A percentile compares a stretch with the other conserved stretches of the same genome.
phyloP scores from a whole-genome alignment of 2,113 vertebrate species.

The Myanophis thanlyinensis region DNA sequence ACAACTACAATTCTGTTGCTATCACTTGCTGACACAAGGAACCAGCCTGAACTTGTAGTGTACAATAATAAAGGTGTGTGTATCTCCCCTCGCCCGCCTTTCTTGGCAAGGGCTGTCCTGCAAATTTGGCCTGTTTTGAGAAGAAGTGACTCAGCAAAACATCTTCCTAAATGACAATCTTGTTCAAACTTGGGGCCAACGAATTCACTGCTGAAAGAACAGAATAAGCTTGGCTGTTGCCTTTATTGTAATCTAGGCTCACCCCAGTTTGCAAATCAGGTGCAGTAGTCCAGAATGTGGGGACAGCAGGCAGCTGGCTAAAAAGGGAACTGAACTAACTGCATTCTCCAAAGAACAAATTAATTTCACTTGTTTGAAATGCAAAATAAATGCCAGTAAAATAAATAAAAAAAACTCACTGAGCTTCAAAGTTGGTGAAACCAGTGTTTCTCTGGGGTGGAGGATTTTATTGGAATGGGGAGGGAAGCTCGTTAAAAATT shows the following conservation, averaged over 20 bases:
- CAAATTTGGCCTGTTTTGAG: neutral
- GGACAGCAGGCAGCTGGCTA: neutral
- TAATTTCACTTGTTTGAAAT: neutral
- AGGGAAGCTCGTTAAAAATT: neutral
- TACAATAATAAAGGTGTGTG: neutral
- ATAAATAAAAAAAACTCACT: neutral
- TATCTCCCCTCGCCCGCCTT: neutral
- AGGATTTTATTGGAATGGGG: neutral
- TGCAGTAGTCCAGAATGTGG: neutral
- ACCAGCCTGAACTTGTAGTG: neutral
- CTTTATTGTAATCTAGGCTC: neutral
- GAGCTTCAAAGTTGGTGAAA: neutral
- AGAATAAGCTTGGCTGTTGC: neutral
- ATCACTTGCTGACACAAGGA: neutral
- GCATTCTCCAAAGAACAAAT: neutral
- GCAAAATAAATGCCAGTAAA: neutral
- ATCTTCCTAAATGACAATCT: neutral
- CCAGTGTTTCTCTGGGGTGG: neutral
- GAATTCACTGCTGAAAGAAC: neutral
- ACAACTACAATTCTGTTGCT: neutral
- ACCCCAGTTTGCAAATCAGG: neutral
- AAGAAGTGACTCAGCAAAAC: neutral
- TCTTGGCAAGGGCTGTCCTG: neutral
- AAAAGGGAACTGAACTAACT: neutral
- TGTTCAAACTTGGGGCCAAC: neutral